These are phyloP conservation scores for Nesoenas mayeri DNA, from an alignment of 2,113 vertebrate genomes.

Conservation along the genomic window DNA sequence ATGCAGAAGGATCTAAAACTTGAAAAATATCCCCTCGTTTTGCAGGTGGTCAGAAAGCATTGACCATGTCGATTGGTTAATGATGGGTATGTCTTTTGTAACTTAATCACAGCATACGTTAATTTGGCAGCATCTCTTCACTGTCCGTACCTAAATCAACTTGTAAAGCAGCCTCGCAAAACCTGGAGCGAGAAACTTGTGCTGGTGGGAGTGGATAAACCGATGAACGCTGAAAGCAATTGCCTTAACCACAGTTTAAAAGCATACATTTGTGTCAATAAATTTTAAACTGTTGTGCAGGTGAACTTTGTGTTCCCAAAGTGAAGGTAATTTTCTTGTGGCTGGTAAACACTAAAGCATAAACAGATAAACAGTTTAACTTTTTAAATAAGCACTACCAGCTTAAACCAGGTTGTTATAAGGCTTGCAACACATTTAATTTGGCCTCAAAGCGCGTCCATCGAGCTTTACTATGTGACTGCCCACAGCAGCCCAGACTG, in stretches of 20 bases:
- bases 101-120: too few relatives aligned
- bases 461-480: rapidly evolving
- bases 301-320: neutral
- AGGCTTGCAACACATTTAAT: neutral
- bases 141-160: neutral
- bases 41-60: too few relatives aligned
- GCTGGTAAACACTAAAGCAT: neutral
- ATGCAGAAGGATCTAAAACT: too few relatives aligned
- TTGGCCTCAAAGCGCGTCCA: rapidly evolving
- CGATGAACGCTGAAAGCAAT: neutral
- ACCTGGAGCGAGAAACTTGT: neutral
- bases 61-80: too few relatives aligned
- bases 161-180: neutral
- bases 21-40: too few relatives aligned
- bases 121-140: too few relatives aligned
- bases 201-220: neutral
- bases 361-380: neutral
- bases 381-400: neutral
- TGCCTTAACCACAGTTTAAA: neutral
- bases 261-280: neutral
- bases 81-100: too few relatives aligned
- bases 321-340: neutral
- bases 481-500: neutral
- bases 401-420: neutral
- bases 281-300: neutral